phyloP scores from a whole-genome alignment of 2,113 vertebrate genomes.

The Amphiprion percula region DNA sequence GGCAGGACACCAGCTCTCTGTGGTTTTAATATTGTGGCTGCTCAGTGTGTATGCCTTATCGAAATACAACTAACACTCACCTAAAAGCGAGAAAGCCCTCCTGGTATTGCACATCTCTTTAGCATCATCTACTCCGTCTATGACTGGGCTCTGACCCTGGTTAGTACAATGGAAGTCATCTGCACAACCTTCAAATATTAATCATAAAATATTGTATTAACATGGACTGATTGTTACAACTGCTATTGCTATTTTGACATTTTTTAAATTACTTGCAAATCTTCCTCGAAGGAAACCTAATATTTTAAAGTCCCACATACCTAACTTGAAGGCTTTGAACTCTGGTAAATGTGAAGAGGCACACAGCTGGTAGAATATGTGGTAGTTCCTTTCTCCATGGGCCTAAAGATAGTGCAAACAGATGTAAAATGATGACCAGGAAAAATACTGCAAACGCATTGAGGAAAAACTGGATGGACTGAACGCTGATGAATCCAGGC shows the following conservation, averaged over 20 bases:
- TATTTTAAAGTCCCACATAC: slow-evolving; percentile 76
- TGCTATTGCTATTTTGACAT: not conserved
- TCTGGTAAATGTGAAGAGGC: slow-evolving; percentile 93
- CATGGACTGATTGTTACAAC: not conserved
- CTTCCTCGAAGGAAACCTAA: not conserved
- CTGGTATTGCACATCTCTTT: slow-evolving; percentile 92
- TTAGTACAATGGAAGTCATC: slow-evolving; percentile 91
- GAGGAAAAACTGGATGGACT: not conserved
- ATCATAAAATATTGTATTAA: not conserved
- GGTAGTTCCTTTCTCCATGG: slow-evolving; percentile 96
- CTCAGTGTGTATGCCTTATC: no score
- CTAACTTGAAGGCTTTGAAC: slow-evolving; percentile 92
- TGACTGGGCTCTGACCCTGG: slow-evolving; percentile 91
- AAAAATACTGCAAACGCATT: not conserved
- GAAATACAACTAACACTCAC: slow-evolving; percentile 76
- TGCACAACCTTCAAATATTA: slow-evolving; percentile 84
- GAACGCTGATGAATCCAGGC: not conserved
- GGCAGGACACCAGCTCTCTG: no score
- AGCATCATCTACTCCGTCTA: slow-evolving; percentile 92
- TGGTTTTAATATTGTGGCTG: no score
- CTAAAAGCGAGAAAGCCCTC: slow-evolving; percentile 91
- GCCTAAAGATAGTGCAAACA: slow-evolving; percentile 84
- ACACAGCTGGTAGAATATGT: slow-evolving; percentile 98
- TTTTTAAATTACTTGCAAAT: not conserved
- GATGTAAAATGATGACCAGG: not conserved